Base-by-base conservation (phyloP, 2,888 invertebrate genomes). In the Rhimphoctona megacephalus region DNA sequence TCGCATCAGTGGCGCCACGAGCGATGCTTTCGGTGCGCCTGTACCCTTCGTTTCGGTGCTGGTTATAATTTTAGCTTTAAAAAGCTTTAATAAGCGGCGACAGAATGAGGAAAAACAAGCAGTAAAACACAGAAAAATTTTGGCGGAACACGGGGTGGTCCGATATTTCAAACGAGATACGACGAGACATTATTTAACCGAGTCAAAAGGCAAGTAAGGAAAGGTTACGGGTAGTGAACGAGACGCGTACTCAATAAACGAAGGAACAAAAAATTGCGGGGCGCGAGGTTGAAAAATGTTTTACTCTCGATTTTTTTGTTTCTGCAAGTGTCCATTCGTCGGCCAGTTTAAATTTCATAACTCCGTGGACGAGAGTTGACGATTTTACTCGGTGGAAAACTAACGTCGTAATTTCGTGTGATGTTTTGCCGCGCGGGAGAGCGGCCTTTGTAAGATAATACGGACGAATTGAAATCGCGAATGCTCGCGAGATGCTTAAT, bases 381-480 rank as follows among this genome's bases (percentile, higher is more conserved):
- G 33, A 30, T 79, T 74, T 85, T 70, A 39, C 73, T 82, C 33
- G 61, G 66, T 61, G 39, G 76, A 78, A 81, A 72, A 81, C 80
- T 80, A 76, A 80, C 36, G 80, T 57, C 80, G 76, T 78, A 80
- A 83, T 83, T 77, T 72, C 77, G 80, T 86, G 66, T 86, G 83
- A 86, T 86, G 33, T 86, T 81, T 80, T 14, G 85, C 85, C 85
- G 85, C 85, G 25, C 39, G 70, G 17, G 49, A 43, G 36, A 66
- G 61, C 46, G 74, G 52, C 49, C 72, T 36, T 67, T 36, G 36
- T 33, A 70, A 80, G 80, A 69, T 79, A 76, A 77, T 77, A 77
- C 76, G 30, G 19, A 77, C 83, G 83, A 86, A 86, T 86, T 86
- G 85, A 80, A 85, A 85, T 85, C 79, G 85, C 83, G 79, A 85